Conservation (phyloP, 2,113 vertebrate species). For the Nestor notabilis region DNA sequence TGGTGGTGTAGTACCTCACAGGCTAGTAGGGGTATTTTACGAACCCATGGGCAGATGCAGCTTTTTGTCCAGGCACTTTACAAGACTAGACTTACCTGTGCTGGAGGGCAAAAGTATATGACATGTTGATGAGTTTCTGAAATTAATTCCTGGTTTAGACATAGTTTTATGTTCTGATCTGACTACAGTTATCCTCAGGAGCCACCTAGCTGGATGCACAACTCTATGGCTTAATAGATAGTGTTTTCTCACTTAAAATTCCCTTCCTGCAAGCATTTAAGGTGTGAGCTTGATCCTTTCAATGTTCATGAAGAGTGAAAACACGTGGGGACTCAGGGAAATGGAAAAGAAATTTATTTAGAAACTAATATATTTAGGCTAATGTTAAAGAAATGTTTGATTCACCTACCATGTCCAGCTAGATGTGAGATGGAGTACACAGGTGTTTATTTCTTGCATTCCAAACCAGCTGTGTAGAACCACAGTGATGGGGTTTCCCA, state of each 20-base stretch:
- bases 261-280: background rate
- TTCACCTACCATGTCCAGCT: background rate
- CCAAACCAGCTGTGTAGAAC: background rate
- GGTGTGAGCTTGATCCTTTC: background rate
- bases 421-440: background rate
- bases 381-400: background rate
- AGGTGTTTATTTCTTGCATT: background rate
- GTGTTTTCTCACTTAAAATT: background rate
- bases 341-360: background rate
- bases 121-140: background rate
- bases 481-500: background rate
- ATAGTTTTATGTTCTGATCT: background rate
- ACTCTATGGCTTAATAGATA: background rate
- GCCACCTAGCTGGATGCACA: background rate
- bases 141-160: background rate
- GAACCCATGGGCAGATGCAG: background rate
- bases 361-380: background rate
- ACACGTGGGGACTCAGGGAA: background rate
- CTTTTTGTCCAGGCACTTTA: background rate
- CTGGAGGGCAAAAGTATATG: background rate
- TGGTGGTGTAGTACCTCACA: background rate
- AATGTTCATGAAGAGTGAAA: background rate
- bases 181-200: fast-evolving
- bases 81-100: background rate
- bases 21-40: background rate